Conservation (phyloP, 2,888 invertebrate genomes). For the Troides oblongomaculatus region DNA sequence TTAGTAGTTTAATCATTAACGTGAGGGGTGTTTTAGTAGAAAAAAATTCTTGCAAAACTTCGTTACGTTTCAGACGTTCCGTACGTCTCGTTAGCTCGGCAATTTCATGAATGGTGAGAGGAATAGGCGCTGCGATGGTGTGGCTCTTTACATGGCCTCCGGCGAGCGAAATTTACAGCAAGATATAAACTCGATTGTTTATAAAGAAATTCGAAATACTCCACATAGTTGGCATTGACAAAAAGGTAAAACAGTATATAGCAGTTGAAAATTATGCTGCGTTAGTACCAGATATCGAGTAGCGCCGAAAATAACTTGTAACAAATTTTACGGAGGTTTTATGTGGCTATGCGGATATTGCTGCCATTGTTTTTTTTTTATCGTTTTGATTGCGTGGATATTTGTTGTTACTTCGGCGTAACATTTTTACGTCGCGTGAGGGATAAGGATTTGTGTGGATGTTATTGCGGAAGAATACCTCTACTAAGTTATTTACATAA, state of each 20-base stretch:
- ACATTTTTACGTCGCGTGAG: constrained; percentile 53
- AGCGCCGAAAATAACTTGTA: constrained; percentile 13
- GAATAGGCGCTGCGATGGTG: not conserved
- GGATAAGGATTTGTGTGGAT: constrained; percentile 50
- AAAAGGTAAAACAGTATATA: not conserved
- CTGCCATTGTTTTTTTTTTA: constrained; percentile 42
- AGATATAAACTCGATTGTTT: not conserved
- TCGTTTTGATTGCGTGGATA: constrained; percentile 54
- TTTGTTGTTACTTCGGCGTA: constrained; percentile 45
- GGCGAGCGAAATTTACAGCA: not conserved
- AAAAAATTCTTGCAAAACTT: not conserved
- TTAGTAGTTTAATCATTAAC: constrained; percentile 19
- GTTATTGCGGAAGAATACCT: constrained; percentile 42
- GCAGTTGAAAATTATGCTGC: constrained; percentile 2
- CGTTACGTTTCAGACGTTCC: not conserved
- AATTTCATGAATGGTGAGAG: not conserved
- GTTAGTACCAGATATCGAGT: not conserved
- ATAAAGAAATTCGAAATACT: not conserved
- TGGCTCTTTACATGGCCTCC: not conserved
- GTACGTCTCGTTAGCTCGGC: not conserved
- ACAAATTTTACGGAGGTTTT: constrained; percentile 33
- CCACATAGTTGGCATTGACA: not conserved
- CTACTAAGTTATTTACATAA: not conserved
- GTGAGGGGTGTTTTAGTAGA: constrained; percentile 10
- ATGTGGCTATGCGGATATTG: constrained; percentile 36